phyloP scores from a whole-genome alignment of 2,113 vertebrate genomes.

The Dendrocopos noguchii region DNA sequence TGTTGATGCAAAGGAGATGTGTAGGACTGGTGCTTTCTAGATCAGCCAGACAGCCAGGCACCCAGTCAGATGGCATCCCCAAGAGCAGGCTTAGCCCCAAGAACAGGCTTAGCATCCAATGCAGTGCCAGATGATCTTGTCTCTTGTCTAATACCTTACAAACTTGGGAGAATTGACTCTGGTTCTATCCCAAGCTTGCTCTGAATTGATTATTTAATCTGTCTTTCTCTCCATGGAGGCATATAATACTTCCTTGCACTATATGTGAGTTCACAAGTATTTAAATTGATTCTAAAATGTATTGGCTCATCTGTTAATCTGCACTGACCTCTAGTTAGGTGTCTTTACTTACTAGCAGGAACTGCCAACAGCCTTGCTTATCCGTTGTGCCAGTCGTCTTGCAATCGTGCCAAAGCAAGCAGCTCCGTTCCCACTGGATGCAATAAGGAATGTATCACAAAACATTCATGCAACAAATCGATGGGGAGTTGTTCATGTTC shows the following conservation, averaged over 20 bases:
- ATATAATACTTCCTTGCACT: background rate
- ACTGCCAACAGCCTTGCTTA: background rate
- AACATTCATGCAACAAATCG: background rate
- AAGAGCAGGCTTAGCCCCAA: background rate
- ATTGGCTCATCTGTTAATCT: background rate
- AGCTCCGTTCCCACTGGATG: background rate
- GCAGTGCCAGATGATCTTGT: background rate
- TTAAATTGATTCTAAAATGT: background rate
- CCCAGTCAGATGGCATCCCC: background rate
- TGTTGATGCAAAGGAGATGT: background rate
- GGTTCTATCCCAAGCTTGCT: background rate
- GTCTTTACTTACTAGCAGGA: background rate
- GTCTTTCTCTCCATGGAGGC: background rate
- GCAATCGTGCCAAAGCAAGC: background rate
- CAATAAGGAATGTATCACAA: background rate
- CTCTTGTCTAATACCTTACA: background rate
- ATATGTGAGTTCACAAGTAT: background rate
- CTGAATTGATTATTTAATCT: background rate
- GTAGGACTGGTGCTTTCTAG: background rate
- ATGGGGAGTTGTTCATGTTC: background rate
- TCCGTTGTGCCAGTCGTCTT: background rate
- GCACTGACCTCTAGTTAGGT: background rate
- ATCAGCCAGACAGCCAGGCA: constrained; percentile 4
- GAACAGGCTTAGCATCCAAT: background rate
- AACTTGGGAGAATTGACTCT: background rate